phyloP scores from a whole-genome alignment of 2,888 invertebrate species.

The Cryptosula pallasiana region DNA sequence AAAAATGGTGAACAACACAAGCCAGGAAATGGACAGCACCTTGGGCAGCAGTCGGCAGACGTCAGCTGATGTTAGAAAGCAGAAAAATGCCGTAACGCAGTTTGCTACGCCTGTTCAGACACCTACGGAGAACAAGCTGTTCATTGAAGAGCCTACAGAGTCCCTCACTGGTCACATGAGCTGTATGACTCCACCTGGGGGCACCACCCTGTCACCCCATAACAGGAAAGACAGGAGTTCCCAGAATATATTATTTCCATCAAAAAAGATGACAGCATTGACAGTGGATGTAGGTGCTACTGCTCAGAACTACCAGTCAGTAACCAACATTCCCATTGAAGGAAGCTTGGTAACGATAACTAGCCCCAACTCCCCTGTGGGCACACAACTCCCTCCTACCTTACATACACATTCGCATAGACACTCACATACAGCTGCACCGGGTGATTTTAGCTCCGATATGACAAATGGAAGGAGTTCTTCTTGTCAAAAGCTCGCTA shows the following conservation, averaged over 20 bases:
- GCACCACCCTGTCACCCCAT: neutral
- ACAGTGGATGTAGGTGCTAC: neutral
- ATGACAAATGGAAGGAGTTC: too few species aligned
- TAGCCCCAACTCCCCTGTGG: too few species aligned
- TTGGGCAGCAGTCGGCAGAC: neutral
- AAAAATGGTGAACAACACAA: neutral
- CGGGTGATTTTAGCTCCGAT: too few species aligned
- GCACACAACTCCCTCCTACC: too few species aligned
- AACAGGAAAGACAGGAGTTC: neutral
- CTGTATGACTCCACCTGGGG: neutral
- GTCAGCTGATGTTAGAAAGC: neutral
- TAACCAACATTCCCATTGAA: neutral
- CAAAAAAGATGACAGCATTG: constrained; percentile 4
- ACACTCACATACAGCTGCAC: too few species aligned
- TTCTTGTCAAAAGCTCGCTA: too few species aligned
- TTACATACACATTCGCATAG: too few species aligned
- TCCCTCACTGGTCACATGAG: too few species aligned
- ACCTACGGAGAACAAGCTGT: neutral
- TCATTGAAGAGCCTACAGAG: neutral
- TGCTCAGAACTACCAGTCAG: neutral
- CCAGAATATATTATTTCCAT: neutral
- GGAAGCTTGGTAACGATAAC: constrained; percentile 3
- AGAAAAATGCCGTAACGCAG: too few species aligned
- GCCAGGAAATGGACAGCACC: neutral
- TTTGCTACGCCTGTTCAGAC: neutral